Conservation (phyloP, 2,797 vertebrate species). For the Pempheris klunzingeri region DNA sequence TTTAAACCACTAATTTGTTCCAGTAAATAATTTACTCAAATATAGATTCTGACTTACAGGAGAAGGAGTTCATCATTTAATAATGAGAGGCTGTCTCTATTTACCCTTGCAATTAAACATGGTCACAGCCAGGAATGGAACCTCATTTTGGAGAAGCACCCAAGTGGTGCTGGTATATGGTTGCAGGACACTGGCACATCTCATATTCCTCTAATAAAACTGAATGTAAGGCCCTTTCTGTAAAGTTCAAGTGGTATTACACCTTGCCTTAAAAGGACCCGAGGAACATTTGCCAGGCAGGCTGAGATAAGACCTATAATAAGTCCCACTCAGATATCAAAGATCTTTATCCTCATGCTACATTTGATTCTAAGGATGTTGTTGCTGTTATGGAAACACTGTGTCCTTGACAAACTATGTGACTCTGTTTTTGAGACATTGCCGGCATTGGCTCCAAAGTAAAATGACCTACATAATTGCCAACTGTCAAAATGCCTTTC, state of each 20-base stretch:
- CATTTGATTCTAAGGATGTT: constrained; percentile 58
- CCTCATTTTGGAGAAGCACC: constrained; percentile 78
- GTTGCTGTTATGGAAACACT: constrained; percentile 60
- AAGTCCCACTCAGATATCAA: constrained; percentile 74
- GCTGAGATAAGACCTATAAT: constrained; percentile 77
- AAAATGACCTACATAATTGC: constrained; percentile 20
- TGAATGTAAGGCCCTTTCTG: constrained; percentile 58
- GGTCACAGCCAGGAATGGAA: constrained; percentile 53
- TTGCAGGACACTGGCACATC: constrained; percentile 68
- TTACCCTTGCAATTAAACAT: constrained; percentile 50
- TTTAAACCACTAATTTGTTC: constrained; percentile 15
- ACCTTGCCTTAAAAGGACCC: constrained; percentile 67
- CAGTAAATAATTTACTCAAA: constrained; percentile 30
- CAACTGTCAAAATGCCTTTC: background rate
- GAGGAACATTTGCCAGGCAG: constrained; percentile 65
- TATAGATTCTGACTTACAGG: constrained; percentile 25
- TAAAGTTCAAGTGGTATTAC: constrained; percentile 71
- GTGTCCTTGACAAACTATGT: constrained; percentile 59
- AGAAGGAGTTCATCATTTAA: constrained; percentile 36
- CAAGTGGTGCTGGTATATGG: constrained; percentile 76
- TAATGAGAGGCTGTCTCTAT: constrained; percentile 37
- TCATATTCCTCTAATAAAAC: constrained; percentile 72
- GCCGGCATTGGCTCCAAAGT: constrained; percentile 14
- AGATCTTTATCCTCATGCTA: constrained; percentile 59
- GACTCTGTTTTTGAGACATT: constrained; percentile 50